These are phyloP conservation scores for Takifugu bimaculatus DNA, from an alignment of 2,113 vertebrate species.

Conservation along the genomic window DNA sequence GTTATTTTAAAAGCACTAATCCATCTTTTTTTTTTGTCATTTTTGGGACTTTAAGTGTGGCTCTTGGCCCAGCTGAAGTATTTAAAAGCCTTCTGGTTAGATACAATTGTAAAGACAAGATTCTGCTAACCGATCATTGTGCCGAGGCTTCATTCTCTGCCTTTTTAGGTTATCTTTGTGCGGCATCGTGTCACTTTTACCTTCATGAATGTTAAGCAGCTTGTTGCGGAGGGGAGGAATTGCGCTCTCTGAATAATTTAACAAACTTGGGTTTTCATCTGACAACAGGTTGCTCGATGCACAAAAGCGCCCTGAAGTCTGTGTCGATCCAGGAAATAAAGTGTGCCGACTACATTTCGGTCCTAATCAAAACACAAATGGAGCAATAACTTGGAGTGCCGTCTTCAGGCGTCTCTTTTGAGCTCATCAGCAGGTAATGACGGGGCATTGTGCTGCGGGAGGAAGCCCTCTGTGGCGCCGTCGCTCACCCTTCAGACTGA, in stretches of 20 bases:
- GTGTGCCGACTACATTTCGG: too few species aligned
- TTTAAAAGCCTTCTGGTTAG: too few species aligned
- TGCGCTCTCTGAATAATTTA: slow-evolving; percentile 26
- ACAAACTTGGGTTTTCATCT: slow-evolving; percentile 5
- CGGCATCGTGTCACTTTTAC: not conserved
- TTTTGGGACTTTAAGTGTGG: not conserved
- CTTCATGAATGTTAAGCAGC: slow-evolving; percentile 43
- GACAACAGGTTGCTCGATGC: not conserved
- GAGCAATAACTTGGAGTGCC: slow-evolving; percentile 7
- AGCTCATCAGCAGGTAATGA: not conserved
- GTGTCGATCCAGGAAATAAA: too few species aligned
- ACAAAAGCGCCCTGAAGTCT: too few species aligned
- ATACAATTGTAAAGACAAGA: too few species aligned
- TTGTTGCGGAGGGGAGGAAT: slow-evolving; percentile 31
- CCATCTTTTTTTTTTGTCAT: slow-evolving; percentile 17
- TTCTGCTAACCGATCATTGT: too few species aligned
- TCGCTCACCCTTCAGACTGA: slow-evolving; percentile 10
- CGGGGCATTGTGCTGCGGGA: slow-evolving; percentile 7
- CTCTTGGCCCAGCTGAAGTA: too few species aligned
- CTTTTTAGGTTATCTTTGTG: too few species aligned
- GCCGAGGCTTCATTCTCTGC: too few species aligned
- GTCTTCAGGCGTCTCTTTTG: not conserved
- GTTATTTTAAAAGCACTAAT: slow-evolving; percentile 71
- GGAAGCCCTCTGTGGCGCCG: not conserved
- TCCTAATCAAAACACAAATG: slow-evolving; percentile 1